These are phyloP conservation scores for Drosophila bocki DNA, from an alignment of 1,140 invertebrate species.

Conservation along the genomic window DNA sequence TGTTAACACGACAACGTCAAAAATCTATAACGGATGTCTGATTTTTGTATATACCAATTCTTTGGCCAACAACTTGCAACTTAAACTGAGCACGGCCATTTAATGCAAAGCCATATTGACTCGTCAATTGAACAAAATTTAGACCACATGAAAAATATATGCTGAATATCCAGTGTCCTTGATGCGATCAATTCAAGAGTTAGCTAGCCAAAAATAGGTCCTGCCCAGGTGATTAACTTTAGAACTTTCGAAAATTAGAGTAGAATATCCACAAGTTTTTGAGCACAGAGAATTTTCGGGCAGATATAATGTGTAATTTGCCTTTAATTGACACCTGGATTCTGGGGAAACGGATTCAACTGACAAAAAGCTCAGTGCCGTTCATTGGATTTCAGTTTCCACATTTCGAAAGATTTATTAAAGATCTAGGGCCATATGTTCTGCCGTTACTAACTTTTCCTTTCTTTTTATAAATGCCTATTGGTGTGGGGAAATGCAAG, in stretches of 20 bases:
- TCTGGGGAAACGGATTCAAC: background rate
- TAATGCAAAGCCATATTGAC: slow-evolving; percentile 19
- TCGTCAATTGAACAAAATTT: slow-evolving; percentile 12
- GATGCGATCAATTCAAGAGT: background rate
- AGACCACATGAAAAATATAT: slow-evolving; percentile 17
- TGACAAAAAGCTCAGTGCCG: background rate
- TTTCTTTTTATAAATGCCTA: too few species aligned
- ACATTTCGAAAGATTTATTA: too few species aligned
- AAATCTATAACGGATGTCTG: slow-evolving; percentile 1
- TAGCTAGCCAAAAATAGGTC: slow-evolving; percentile 1
- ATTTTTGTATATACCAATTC: background rate
- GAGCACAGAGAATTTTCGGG: slow-evolving; percentile 18
- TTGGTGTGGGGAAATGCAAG: too few species aligned
- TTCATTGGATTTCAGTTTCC: background rate
- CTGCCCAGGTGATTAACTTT: slow-evolving; percentile 3
- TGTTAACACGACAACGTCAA: slow-evolving; percentile 5
- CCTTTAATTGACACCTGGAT: slow-evolving; percentile 9
- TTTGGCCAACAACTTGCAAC: slow-evolving; percentile 4
- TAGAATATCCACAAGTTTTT: slow-evolving; percentile 10
- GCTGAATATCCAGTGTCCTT: slow-evolving; percentile 1
- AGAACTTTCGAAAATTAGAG: slow-evolving; percentile 6
- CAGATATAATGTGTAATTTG: slow-evolving; percentile 1
- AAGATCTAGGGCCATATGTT: too few species aligned
- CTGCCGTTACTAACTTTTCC: too few species aligned
- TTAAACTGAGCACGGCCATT: slow-evolving; percentile 12